Conservation (phyloP, 2,888 invertebrate species). For the Drosophila kambysellisi region DNA sequence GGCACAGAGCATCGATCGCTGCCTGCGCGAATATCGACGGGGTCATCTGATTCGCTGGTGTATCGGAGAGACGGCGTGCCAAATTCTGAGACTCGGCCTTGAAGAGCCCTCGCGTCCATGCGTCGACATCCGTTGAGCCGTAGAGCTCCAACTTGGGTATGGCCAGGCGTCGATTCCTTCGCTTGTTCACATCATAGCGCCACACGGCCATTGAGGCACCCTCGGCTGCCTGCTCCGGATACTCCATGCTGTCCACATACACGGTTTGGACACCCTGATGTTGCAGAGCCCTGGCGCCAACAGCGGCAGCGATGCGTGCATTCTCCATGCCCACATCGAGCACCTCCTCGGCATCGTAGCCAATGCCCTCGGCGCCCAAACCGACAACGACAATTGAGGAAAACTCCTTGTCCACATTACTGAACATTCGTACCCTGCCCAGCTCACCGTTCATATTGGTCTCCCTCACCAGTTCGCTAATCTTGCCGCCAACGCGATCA, state of each 20-base stretch:
- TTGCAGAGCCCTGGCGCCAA: constrained; percentile 85
- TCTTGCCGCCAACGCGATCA: constrained; percentile 84
- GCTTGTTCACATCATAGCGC: constrained; percentile 87
- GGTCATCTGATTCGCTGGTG: constrained; percentile 91
- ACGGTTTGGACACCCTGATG: constrained; percentile 86
- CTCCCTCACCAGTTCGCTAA: constrained; percentile 83
- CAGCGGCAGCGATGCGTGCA: constrained; percentile 88
- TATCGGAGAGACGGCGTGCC: constrained; percentile 89
- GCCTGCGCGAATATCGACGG: constrained; percentile 90
- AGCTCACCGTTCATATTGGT: constrained; percentile 38
- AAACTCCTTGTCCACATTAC: constrained; percentile 64
- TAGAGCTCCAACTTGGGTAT: constrained; percentile 86
- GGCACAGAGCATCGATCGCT: constrained; percentile 88
- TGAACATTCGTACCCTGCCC: constrained; percentile 55
- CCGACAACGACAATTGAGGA: constrained; percentile 87
- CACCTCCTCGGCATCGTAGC: constrained; percentile 88
- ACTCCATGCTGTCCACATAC: constrained; percentile 87
- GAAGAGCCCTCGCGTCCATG: constrained; percentile 89
- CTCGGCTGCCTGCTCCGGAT: constrained; percentile 89
- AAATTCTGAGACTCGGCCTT: constrained; percentile 91
- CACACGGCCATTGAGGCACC: constrained; percentile 87
- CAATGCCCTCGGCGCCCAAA: constrained; percentile 87
- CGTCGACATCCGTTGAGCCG: constrained; percentile 86
- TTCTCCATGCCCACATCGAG: constrained; percentile 89
- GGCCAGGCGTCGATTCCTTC: constrained; percentile 83